phyloP scores from a whole-genome alignment of 1,140 invertebrate genomes.

The Amyelois transitella region DNA sequence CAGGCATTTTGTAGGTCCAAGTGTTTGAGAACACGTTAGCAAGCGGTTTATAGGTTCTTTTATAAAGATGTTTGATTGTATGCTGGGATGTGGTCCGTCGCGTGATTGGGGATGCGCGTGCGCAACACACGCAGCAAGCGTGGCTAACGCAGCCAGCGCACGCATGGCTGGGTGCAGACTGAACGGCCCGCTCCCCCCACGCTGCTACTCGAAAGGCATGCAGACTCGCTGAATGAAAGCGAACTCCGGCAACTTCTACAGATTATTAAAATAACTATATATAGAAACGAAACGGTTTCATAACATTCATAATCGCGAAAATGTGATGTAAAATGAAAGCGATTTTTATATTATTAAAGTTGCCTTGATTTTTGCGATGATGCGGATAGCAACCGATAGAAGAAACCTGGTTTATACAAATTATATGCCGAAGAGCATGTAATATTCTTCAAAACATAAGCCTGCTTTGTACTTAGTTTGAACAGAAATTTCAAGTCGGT shows the following conservation, averaged over 20 bases:
- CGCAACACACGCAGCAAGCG: constrained; percentile 39
- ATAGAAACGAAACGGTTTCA: not conserved
- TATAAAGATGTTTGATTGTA: constrained; percentile 8
- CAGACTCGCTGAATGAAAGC: constrained; percentile 24
- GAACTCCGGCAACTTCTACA: not conserved
- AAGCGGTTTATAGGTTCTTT: constrained; percentile 21
- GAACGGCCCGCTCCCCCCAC: constrained; percentile 23
- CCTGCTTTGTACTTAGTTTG: too few species aligned
- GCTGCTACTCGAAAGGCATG: not conserved
- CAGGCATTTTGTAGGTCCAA: constrained; percentile 59
- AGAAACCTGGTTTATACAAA: too few species aligned
- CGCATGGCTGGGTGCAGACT: constrained; percentile 59
- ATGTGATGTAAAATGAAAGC: not conserved
- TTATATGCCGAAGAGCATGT: too few species aligned
- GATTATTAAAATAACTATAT: not conserved
- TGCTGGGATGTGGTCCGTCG: not conserved
- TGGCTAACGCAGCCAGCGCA: constrained; percentile 46
- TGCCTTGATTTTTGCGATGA: too few species aligned
- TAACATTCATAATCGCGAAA: not conserved
- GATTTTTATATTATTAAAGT: too few species aligned
- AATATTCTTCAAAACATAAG: too few species aligned
- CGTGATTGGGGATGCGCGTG: constrained; percentile 19
- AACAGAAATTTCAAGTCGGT: too few species aligned
- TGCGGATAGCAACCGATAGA: too few species aligned
- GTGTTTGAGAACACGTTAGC: constrained; percentile 37